phyloP scores from a whole-genome alignment of 1,140 invertebrate genomes.

The Gryllus bimaculatus region DNA sequence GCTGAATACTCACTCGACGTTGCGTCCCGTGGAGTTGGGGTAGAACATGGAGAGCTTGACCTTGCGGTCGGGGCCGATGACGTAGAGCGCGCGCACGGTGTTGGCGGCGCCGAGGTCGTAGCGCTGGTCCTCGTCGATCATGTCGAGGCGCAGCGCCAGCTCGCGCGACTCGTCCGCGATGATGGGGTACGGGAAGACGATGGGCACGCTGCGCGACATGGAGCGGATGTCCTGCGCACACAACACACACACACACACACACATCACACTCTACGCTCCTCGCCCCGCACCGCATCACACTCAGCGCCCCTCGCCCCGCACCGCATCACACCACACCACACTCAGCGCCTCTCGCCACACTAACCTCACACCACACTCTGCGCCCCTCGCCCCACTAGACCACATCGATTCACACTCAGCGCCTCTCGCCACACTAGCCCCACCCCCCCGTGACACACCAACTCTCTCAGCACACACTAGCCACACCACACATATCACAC shows the following conservation, averaged over 20 bases:
- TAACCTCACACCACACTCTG: too few species aligned
- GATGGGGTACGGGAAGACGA: conserved; percentile 44
- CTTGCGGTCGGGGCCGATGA: conserved; percentile 51
- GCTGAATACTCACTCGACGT: conserved; percentile 25
- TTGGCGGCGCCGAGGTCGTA: conserved; percentile 44
- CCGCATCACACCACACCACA: neutral
- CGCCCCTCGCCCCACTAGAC: too few species aligned
- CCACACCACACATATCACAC: too few species aligned
- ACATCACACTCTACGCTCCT: too few species aligned
- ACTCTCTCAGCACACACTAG: too few species aligned
- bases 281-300: too few species aligned
- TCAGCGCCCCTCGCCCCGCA: neutral
- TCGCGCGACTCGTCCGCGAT: conserved; percentile 48
- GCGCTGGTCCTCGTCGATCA: conserved; percentile 53
- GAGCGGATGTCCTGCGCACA: conserved; percentile 14
- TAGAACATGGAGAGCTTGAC: conserved; percentile 55
- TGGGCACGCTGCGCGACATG: conserved; percentile 13
- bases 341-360: too few species aligned
- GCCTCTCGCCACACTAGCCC: too few species aligned
- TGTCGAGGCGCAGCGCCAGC: conserved; percentile 46
- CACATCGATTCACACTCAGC: too few species aligned
- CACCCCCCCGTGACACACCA: too few species aligned
- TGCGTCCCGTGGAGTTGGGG: conserved; percentile 55
- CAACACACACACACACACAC: too few species aligned
- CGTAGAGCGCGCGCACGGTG: conserved; percentile 49